Evolutionary conservation across 1,140 invertebrate genomes (phyloP), one percentile per base, ranked within the genome.

Genomic region (Drosophila pachea): DNA sequence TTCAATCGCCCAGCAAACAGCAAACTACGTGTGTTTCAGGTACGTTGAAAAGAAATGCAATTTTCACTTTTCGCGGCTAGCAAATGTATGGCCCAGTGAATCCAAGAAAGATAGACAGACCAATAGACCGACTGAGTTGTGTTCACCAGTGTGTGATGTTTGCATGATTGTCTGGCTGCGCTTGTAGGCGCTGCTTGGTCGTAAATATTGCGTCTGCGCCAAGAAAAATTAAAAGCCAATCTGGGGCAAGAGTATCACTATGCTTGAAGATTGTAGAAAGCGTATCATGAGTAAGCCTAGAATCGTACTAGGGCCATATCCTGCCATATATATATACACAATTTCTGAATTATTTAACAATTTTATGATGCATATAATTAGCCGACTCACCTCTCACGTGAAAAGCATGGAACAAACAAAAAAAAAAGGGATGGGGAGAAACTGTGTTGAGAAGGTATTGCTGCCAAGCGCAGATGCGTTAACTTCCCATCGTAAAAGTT

Each of bases 141-240:
- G 33, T 12, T 12, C 12, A 43, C 7, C 43, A 31, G 45, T 55
- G 35, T 56, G 53, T 40, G 38, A 71, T 56, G 52, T 48, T 7
- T 49, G 60, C 59, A 52, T 68, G 59, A 50, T 40, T 65, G 31
- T 69, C 40, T 73, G 64, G 70, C 43, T 71, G 76, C 55, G 55
- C 66, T 38, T 61, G 32, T 64, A 59, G 64, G 56, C 43, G 56
- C 60, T 65, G 73, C 61, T 73, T 73, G 69, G 55, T 74, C 12
- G 66, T 72, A 84, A 83, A 78, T 69, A 83, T 83, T 84, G 79
- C 79, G 79, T 76, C 76, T 84, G 78, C 74, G 78, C 73, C 79
- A 68, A 62, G 73, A 59, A 74, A 81, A 76, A 86, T 65, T 59
- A 78, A 83, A 84, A 78, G 76, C 63, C 79, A 79, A 75, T 73